Conservation (phyloP, 2,888 invertebrate genomes). For the Nesidiocoris tenuis region DNA sequence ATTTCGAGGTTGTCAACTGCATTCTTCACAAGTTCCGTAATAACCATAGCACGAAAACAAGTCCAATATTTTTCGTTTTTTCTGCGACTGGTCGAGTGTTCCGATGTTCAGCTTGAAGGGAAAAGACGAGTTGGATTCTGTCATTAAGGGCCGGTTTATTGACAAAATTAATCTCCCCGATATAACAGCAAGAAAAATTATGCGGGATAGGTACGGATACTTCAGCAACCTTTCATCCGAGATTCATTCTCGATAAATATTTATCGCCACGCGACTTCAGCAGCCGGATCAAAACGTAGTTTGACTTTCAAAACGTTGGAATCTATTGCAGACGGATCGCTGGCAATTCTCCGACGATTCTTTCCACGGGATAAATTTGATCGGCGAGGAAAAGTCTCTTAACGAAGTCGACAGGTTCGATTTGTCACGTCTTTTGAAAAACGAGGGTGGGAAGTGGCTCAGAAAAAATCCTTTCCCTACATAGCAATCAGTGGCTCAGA, state of each 20-base stretch:
- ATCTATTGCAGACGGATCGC: neutral
- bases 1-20: too few relatives aligned
- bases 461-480: neutral
- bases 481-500: neutral
- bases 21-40: too few relatives aligned
- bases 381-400: neutral
- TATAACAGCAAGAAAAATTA: too few relatives aligned
- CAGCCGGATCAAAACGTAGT: neutral
- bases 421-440: neutral
- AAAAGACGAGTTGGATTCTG: too few relatives aligned
- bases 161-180: too few relatives aligned
- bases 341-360: neutral
- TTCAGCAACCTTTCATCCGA: neutral
- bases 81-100: too few relatives aligned
- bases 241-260: neutral
- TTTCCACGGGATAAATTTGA: neutral
- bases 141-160: too few relatives aligned
- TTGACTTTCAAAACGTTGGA: neutral
- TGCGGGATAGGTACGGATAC: too few relatives aligned
- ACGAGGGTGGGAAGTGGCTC: neutral
- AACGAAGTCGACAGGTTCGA: neutral
- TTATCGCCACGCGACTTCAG: neutral
- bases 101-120: too few relatives aligned
- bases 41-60: too few relatives aligned
- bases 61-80: too few relatives aligned